These are phyloP conservation scores for Pammene aurita DNA, from an alignment of 2,888 invertebrate species.

Conservation along the genomic window DNA sequence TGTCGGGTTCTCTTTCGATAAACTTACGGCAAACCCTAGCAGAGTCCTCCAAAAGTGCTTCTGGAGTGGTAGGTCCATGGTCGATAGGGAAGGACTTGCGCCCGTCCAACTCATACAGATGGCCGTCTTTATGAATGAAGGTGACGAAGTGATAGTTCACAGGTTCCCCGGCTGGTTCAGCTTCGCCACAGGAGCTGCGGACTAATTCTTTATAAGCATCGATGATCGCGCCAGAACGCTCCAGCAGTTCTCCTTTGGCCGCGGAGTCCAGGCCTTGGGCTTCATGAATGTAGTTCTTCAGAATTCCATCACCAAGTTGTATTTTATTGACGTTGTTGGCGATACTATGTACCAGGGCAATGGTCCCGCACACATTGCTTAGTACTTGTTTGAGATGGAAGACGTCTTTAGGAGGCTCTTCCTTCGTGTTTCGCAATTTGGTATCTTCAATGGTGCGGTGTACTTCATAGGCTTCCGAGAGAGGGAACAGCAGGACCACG, in stretches of 20 bases:
- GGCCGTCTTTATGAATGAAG: constrained; percentile 90
- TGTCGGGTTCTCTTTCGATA: constrained; percentile 92
- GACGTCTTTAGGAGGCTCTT: constrained; percentile 84
- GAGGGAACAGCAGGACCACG: constrained; percentile 93
- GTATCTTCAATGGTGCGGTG: constrained; percentile 85
- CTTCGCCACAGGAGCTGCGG: constrained; percentile 90
- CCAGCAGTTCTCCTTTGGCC: constrained; percentile 89
- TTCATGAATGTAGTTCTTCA: constrained; percentile 89
- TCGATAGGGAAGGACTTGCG: constrained; percentile 87
- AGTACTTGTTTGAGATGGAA: constrained; percentile 95
- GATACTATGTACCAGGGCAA: constrained; percentile 96
- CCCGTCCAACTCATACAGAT: constrained; percentile 91
- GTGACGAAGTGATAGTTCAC: constrained; percentile 95
- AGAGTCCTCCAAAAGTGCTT: constrained; percentile 91
- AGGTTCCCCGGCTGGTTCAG: constrained; percentile 85
- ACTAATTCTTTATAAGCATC: constrained; percentile 92
- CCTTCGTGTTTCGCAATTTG: constrained; percentile 81
- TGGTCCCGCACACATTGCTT: constrained; percentile 97
- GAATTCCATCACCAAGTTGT: constrained; percentile 85
- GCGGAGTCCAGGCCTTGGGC: constrained; percentile 86
- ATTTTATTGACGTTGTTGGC: constrained; percentile 93
- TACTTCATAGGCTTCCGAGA: constrained; percentile 89
- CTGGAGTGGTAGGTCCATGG: constrained; percentile 89
- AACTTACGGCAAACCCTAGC: constrained; percentile 92
- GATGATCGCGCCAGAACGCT: constrained; percentile 87